Percentiles rank a stretch among this genome's conserved stretches.
Conservation (phyloP, 2,797 vertebrate species). For the Microctenopoma lineatum region DNA sequence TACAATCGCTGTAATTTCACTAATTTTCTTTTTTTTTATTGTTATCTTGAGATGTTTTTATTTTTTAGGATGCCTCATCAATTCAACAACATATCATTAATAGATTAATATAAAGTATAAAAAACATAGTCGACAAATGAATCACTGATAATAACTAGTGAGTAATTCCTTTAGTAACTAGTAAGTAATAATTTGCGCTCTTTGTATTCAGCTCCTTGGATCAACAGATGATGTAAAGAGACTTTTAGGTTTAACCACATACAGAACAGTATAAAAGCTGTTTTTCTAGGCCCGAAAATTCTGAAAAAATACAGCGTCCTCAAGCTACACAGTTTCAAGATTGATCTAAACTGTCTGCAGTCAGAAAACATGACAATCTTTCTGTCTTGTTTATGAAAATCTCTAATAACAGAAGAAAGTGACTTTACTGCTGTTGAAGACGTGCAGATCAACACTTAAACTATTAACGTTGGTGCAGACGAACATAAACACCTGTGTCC, state of each 20-base stretch:
- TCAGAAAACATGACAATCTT: constrained; percentile 25
- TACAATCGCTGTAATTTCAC: background rate
- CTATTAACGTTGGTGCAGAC: constrained; percentile 67
- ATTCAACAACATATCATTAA: constrained; percentile 11
- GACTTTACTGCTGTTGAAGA: constrained; percentile 31
- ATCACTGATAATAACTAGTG: background rate
- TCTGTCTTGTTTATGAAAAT: constrained; percentile 24
- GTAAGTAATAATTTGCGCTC: background rate
- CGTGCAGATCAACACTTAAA: constrained; percentile 52
- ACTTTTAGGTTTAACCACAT: background rate
- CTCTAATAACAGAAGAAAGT: constrained; percentile 47
- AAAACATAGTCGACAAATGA: background rate
- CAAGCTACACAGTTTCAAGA: constrained; percentile 13
- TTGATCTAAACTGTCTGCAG: constrained; percentile 36
- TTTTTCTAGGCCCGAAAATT: constrained; percentile 21
- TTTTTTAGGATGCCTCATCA: background rate
- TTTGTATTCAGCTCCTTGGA: constrained; percentile 9
- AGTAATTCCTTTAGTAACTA: too few relatives aligned
- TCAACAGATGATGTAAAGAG: background rate
- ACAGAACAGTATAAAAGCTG: background rate
- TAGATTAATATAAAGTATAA: constrained; percentile 1
- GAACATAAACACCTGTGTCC: constrained; percentile 69
- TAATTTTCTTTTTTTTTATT: background rate
- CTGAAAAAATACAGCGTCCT: constrained; percentile 12
- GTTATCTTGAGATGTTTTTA: background rate